phyloP scores from a whole-genome alignment of 2,888 invertebrate species.

The Calephelis perditalis region DNA sequence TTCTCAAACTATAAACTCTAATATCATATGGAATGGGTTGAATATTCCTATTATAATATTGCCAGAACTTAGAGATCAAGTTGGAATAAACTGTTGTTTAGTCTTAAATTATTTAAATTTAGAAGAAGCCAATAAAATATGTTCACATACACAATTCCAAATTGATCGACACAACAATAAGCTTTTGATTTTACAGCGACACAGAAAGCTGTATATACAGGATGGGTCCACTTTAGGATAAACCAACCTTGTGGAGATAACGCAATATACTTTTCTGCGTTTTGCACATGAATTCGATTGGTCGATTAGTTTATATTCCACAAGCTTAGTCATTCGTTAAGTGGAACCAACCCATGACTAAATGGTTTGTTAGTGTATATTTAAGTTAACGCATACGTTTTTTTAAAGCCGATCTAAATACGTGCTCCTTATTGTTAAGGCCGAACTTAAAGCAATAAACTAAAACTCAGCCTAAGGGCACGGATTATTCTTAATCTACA shows the following conservation, averaged over 20 bases:
- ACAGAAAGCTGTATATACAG: conserved; percentile 56
- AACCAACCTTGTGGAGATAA: neutral
- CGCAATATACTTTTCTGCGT: too few species aligned
- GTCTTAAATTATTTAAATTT: conserved; percentile 27
- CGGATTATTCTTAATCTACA: conserved; percentile 21
- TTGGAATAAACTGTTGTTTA: conserved; percentile 53
- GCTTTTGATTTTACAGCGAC: conserved; percentile 50
- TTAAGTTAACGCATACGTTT: conserved; percentile 37
- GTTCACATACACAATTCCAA: conserved; percentile 68
- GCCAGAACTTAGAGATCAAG: conserved; percentile 70
- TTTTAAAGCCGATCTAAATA: conserved; percentile 21
- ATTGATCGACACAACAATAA: conserved; percentile 65
- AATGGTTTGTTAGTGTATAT: conserved; percentile 77
- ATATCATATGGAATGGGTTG: conserved; percentile 11
- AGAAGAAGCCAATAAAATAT: conserved; percentile 60
- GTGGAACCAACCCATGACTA: conserved; percentile 15
- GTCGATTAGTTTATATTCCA: conserved; percentile 18
- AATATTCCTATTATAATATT: conserved; percentile 40
- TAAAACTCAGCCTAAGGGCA: conserved; percentile 8
- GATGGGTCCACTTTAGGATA: conserved; percentile 5
- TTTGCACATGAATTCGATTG: neutral
- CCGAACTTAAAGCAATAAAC: conserved; percentile 24
- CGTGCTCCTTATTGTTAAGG: conserved; percentile 19
- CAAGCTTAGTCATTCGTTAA: conserved; percentile 1
- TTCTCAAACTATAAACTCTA: conserved; percentile 19